A percentile compares a stretch with the other conserved stretches of the same genome.
Conservation (phyloP, 2,888 invertebrate genomes). For the Liposcelis brunnea region DNA sequence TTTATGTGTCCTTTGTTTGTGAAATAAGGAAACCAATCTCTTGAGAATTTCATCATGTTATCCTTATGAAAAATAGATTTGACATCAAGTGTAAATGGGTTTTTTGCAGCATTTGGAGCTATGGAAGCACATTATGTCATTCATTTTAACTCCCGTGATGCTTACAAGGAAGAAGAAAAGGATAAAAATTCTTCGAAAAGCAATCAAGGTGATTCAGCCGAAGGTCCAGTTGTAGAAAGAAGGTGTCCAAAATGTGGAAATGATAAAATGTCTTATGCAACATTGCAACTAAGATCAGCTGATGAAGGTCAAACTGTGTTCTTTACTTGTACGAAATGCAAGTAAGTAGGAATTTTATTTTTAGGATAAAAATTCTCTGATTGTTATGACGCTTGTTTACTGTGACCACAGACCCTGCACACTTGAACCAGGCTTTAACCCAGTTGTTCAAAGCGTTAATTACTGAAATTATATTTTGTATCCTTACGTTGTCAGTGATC, state of each 20-base stretch:
- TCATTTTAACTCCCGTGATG: constrained; percentile 44
- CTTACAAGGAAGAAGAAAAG: constrained; percentile 24
- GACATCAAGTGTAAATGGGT: constrained; percentile 9
- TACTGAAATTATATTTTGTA: too few species aligned
- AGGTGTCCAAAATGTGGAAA: constrained; percentile 76
- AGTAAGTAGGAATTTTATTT: constrained; percentile 34
- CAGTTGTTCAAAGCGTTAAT: too few species aligned
- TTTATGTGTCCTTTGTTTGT: too few species aligned
- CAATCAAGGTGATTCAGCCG: constrained; percentile 31
- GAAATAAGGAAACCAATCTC: too few species aligned
- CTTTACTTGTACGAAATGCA: constrained; percentile 89
- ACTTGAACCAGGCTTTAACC: too few species aligned
- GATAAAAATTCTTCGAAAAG: constrained; percentile 22
- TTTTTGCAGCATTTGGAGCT: constrained; percentile 41
- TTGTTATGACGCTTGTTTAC: too few species aligned
- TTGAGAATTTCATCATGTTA: too few species aligned
- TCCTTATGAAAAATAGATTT: too few species aligned
- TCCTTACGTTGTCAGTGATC: too few species aligned
- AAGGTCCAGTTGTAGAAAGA: constrained; percentile 66
- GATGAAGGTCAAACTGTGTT: constrained; percentile 99
- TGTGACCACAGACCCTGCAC: too few species aligned
- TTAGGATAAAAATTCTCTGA: constrained; percentile 17
- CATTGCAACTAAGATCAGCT: constrained; percentile 84
- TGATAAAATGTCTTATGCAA: constrained; percentile 88
- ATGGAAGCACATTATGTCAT: constrained; percentile 50